Evolutionary conservation across 2,113 vertebrate species (phyloP), one percentile per base, ranked within the genome.

Genomic region (Sylvia atricapilla): DNA sequence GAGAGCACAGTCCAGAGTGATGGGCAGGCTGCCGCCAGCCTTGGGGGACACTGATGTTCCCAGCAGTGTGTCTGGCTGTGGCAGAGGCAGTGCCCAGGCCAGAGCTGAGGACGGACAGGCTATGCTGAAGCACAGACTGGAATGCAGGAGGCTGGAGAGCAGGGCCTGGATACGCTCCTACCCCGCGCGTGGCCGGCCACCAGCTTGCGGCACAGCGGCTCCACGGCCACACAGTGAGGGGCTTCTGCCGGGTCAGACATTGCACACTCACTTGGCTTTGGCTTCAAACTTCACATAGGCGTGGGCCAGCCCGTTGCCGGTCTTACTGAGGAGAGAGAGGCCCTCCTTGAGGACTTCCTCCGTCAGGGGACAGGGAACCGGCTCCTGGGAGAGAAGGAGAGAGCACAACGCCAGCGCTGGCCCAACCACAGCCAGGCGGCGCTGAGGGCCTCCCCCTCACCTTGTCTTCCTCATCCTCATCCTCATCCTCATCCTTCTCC

Each of bases 261-360:
- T 11, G 33, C 22, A 31, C 79, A 96, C 98, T 95, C 97, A 99
- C 99, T 97, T 99, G 41, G 97, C 64, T 85, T 97, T 98, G 41
- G 98, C 91, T 74, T 99, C 98, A 93, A 99, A 96, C 96, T 98
- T 99, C 79, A 99, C 97, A 22, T 98, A 99, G 24, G 99, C 98
- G 10, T 99, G 98, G 43, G 98, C 98, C 76, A 99, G 97, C 63
- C 99, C 98, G 28, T 97, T 98, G 76, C 98, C 98, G 3, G 98
- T 99, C 95, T 98, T 98, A 74, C 98, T 98, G 87, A 99, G 97
- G 67, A 99, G 94, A 22, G 99, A 99, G 9, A 99, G 98, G 24
- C 98, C 98, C 64, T 98, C 97, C 58, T 90, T 95, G 87, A 99
- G 93, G 31, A 95, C 83, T 64, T 98, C 98, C 94, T 98, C 97